phyloP scores from a whole-genome alignment of 2,888 invertebrate genomes.

The Patella pellucida region DNA sequence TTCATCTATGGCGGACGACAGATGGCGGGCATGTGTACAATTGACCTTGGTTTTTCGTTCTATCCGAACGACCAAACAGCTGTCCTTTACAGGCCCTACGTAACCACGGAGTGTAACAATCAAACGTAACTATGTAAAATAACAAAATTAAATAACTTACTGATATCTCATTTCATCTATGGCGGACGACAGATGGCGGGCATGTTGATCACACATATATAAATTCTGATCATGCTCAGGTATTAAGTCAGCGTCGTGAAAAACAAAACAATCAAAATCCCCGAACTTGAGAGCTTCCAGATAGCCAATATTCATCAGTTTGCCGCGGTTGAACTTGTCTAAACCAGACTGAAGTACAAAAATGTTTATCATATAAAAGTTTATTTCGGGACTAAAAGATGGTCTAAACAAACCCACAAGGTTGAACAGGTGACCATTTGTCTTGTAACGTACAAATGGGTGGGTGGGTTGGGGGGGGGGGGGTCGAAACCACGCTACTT shows the following conservation, averaged over 20 bases:
- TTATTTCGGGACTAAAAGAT: too few species aligned
- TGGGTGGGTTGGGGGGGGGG: too few species aligned
- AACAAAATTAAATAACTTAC: slow-evolving; percentile 51
- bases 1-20: slow-evolving; percentile 71
- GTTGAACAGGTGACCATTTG: too few species aligned
- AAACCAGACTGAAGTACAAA: slow-evolving; percentile 48
- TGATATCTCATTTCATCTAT: slow-evolving; percentile 72
- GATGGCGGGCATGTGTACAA: slow-evolving; percentile 69
- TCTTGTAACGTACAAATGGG: too few species aligned
- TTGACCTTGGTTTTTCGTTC: too few species aligned
- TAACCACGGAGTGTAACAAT: too few species aligned
- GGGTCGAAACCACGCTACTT: too few species aligned
- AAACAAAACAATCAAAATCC: slow-evolving; percentile 64
- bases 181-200: slow-evolving; percentile 71
- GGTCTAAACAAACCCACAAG: too few species aligned
- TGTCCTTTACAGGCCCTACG: too few species aligned
- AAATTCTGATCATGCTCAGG: slow-evolving; percentile 71
- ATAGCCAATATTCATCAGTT: slow-evolving; percentile 66
- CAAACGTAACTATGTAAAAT: too few species aligned
- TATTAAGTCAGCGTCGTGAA: slow-evolving; percentile 72
- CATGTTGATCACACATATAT: slow-evolving; percentile 70
- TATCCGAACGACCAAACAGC: too few species aligned
- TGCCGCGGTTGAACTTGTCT: slow-evolving; percentile 64
- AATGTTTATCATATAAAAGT: too few species aligned
- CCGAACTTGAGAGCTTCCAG: slow-evolving; percentile 55